Evolutionary conservation across 2,113 vertebrate genomes (phyloP).

Genomic region (Sinosuthora webbiana): DNA sequence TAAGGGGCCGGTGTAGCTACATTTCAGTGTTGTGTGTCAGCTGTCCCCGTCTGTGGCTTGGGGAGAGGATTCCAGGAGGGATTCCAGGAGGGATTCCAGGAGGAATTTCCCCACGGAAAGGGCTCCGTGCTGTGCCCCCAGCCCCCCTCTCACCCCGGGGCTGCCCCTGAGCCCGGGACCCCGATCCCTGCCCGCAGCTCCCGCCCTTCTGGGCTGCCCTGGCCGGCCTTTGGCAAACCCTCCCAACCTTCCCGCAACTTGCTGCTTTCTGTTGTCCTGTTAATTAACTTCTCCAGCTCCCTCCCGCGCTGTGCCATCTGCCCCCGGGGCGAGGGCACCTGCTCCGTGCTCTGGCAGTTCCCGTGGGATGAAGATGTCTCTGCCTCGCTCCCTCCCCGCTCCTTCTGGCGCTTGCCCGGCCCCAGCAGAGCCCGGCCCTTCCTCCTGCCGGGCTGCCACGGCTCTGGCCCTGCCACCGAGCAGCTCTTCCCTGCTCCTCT

Average conservation of each 20-base stretch:
- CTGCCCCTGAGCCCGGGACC: not conserved
- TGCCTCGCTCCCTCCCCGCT: slow-evolving; percentile 5
- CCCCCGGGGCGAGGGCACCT: not conserved
- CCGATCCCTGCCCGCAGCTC: fast-evolving
- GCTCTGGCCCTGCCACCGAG: not conserved
- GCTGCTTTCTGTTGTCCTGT: not conserved
- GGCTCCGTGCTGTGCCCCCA: not conserved
- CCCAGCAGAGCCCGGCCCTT: not conserved
- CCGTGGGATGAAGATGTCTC: slow-evolving; percentile 59
- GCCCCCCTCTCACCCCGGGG: no score
- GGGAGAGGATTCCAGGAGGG: not conserved
- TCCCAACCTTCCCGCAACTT: not conserved
- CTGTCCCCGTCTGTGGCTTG: not conserved
- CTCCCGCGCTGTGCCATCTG: slow-evolving; percentile 1
- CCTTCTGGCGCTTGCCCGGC: slow-evolving; percentile 14
- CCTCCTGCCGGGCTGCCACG: not conserved
- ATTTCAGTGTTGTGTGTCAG: not conserved
- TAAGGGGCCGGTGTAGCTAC: not conserved
- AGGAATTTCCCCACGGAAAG: not conserved
- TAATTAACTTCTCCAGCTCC: slow-evolving; percentile 36
- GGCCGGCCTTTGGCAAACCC: not conserved
- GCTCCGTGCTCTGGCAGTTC: not conserved
- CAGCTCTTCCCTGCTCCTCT: not conserved
- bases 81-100: not conserved
- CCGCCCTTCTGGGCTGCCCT: fast-evolving